Evolutionary conservation across 1,140 invertebrate genomes (phyloP).

Genomic region (Euwallacea similis): DNA sequence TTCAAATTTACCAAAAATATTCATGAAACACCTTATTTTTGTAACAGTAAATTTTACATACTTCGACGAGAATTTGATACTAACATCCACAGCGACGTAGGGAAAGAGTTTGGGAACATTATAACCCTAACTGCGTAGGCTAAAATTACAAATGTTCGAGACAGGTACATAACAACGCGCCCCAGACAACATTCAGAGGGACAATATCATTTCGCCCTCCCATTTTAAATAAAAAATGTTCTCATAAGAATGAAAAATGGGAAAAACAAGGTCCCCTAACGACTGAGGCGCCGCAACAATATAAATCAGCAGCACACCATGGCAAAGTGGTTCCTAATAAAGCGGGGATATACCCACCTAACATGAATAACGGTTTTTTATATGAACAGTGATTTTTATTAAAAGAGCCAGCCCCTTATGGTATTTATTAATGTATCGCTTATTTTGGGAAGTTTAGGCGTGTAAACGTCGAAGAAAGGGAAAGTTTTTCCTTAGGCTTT

Average conservation of each 20-base stretch:
- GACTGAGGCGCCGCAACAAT: constrained; percentile 13
- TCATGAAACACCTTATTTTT: too few relatives aligned
- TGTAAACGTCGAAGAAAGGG: neutral
- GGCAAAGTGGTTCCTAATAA: constrained; percentile 34
- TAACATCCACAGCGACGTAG: too few relatives aligned
- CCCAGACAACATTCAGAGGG: neutral
- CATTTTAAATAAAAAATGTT: constrained; percentile 28
- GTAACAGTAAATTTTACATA: too few relatives aligned
- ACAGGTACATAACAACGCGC: neutral
- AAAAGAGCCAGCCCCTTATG: constrained; percentile 8
- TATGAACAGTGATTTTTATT: constrained; percentile 20
- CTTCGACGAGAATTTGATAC: too few relatives aligned
- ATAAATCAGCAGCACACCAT: constrained; percentile 32
- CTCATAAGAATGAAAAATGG: constrained; percentile 27
- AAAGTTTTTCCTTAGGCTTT: too few relatives aligned
- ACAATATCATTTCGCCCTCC: constrained; percentile 12
- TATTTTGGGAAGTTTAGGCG: neutral
- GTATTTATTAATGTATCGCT: constrained; percentile 22
- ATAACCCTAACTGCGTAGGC: too few relatives aligned
- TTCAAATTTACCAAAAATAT: too few relatives aligned
- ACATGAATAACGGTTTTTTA: constrained; percentile 25
- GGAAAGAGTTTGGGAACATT: too few relatives aligned
- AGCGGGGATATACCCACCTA: constrained; percentile 1
- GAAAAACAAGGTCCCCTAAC: constrained; percentile 26
- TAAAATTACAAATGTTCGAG: too few relatives aligned